phyloP scores from a whole-genome alignment of 2,888 invertebrate species.

The Lutraria lutraria region DNA sequence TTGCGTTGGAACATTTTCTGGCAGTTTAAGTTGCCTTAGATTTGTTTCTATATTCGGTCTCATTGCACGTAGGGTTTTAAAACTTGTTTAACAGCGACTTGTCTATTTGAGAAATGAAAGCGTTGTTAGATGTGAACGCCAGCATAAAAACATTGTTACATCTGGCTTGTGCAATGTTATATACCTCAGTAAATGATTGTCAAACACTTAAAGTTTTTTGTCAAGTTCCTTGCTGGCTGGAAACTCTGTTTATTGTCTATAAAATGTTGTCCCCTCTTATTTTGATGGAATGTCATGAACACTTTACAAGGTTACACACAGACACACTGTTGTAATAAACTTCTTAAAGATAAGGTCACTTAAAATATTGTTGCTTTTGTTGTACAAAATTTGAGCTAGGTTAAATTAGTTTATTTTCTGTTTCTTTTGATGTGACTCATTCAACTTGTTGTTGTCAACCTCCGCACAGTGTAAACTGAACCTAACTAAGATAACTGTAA shows the following conservation, averaged over 20 bases:
- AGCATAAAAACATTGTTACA: conserved; percentile 6
- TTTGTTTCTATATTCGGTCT: background rate
- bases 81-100: background rate
- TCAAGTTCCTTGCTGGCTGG: background rate
- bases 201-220: background rate
- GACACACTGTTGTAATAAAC: no score
- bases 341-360: no score
- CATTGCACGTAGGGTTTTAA: background rate
- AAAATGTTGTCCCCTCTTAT: no score
- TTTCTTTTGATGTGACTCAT: no score
- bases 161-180: background rate
- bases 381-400: no score
- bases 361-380: no score
- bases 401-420: no score
- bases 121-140: background rate
- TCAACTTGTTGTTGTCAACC: no score
- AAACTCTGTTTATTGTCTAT: background rate
- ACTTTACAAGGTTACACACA: no score
- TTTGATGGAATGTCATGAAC: no score
- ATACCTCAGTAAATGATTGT: background rate
- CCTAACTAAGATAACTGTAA: no score
- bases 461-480: no score
- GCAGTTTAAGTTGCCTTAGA: background rate
- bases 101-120: background rate
- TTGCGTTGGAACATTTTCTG: background rate